Evolutionary conservation across 2,113 vertebrate species (phyloP), one percentile per base, ranked within the genome.

Genomic region (Shinisaurus crocodilurus): DNA sequence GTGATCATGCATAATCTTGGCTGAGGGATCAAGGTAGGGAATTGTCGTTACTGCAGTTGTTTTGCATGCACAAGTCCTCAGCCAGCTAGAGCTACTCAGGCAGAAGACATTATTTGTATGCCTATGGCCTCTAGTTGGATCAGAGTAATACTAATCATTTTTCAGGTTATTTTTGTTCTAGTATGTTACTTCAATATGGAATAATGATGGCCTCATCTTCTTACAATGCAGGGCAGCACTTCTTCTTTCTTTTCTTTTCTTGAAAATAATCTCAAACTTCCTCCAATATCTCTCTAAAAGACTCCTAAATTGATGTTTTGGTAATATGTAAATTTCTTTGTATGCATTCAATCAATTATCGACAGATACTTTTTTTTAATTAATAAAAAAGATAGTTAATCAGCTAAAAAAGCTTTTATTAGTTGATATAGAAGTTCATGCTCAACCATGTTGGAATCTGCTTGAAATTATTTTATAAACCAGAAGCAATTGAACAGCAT

Each of bases 401-500:
- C 18, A 82, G 32, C 65, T 40, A 81, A 74, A 74, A 67, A 43
- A 67, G 37, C 15, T 54, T 89, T 43, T 75, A 72, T 72, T n/a
- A 5, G 70, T 25, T 74, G 63, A 82, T 16, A 70, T 8, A 29
- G 60, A 82, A 87, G 82, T 82, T 85, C 25, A 92, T 91, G 85
- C 34, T 45, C 80, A 90, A 94, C 79, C 25, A 50, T 76, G 50
- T 75, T 85, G 0, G 34, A 75, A 89, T 92, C 79, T 90, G 89
- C 67, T 77, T 86, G n/a, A 77, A n/a, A 77, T 27, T 90, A 83
- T 95, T 92, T 93, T 89, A 37, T n/a, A 50, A 88, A 20, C 50
- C 0, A 90, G 90, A 92, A 3, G 29, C 69, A 29, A 92, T 15
- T 23, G 85, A 91, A 67, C 77, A 72, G 57, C 81, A 34, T 92